Evolutionary conservation across 1,140 invertebrate species (phyloP), one percentile per base, ranked within the genome.

Genomic region (Drosophila pruinosa): DNA sequence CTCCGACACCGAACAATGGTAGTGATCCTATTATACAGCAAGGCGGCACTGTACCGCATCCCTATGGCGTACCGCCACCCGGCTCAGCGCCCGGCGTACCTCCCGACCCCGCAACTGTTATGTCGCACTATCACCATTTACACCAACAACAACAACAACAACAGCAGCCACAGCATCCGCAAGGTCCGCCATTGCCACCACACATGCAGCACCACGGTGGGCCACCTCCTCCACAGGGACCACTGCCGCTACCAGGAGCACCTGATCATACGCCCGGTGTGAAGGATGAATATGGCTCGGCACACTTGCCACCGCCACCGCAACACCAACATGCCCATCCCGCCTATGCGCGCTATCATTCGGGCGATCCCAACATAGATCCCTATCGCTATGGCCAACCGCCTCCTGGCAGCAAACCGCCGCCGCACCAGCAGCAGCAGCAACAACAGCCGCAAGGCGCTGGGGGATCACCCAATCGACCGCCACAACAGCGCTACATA

Each of bases 401-500:
- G 26, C 72, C 82, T 15, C 79, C 78, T 26, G 74, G 77, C 17
- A 59, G 77, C 24, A 81, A 81, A 62, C 81, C 76, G 15, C 70
- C 76, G 21, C 75, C 68, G 19, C 90, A 76, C 45, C 83, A 77
- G 7, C 72, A 79, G 22, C 79, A 78, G 17, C 70, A 74, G 17
- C 72, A 75, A 14, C 90, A 91, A 36, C 75, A 53, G 69, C 63
- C 67, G 8, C 63, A 72, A 43, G 72, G 82, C 5, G 43, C 85
- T 0, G 86, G 90, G 8, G 75, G 81, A 8, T 91, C 90, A 1
- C 90, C 90, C 0, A 91, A 83, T 74, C 76, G 90, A 14, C 89
- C 90, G 48, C 88, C 90, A 22, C 89, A 88, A 69, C 79, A 91
- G 56, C 79, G 90, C 3, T 91, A 91, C 69, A 91, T 91, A 64